phyloP scores from a whole-genome alignment of 2,888 invertebrate species.

The Leucophenga maculata region DNA sequence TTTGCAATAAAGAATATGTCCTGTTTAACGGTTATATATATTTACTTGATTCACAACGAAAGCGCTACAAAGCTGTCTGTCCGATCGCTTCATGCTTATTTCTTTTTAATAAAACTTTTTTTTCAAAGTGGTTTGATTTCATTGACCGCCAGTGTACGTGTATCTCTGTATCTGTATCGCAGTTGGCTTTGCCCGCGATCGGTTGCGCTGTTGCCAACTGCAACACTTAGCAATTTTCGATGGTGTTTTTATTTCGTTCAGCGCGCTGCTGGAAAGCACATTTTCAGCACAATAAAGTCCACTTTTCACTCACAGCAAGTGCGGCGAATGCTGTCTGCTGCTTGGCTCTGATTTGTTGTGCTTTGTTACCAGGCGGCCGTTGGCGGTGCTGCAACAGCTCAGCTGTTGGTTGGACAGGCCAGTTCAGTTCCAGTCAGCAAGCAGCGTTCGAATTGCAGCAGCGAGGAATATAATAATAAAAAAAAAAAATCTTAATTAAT shows the following conservation, averaged over 20 bases:
- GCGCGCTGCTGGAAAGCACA: neutral
- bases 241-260: neutral
- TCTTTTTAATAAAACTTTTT: too few relatives aligned
- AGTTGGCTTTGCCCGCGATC: too few relatives aligned
- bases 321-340: neutral
- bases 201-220: neutral
- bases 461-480: neutral
- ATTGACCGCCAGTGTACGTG: too few relatives aligned
- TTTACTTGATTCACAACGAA: too few relatives aligned
- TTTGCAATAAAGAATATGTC: too few relatives aligned
- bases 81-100: too few relatives aligned
- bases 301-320: neutral
- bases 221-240: neutral
- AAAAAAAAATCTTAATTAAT: constrained; percentile 17
- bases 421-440: neutral
- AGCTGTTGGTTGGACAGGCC: constrained; percentile 7
- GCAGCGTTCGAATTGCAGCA: neutral
- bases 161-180: too few relatives aligned
- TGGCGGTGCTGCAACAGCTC: constrained; percentile 48
- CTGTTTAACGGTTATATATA: too few relatives aligned
- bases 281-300: constrained; percentile 1
- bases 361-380: constrained; percentile 47
- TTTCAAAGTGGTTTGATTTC: too few relatives aligned
- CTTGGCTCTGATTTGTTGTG: constrained; percentile 47
- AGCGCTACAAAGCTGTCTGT: too few relatives aligned